These are phyloP conservation scores for Pseudorectes ferrugineus DNA, from an alignment of 2,113 vertebrate genomes.

Conservation along the genomic window DNA sequence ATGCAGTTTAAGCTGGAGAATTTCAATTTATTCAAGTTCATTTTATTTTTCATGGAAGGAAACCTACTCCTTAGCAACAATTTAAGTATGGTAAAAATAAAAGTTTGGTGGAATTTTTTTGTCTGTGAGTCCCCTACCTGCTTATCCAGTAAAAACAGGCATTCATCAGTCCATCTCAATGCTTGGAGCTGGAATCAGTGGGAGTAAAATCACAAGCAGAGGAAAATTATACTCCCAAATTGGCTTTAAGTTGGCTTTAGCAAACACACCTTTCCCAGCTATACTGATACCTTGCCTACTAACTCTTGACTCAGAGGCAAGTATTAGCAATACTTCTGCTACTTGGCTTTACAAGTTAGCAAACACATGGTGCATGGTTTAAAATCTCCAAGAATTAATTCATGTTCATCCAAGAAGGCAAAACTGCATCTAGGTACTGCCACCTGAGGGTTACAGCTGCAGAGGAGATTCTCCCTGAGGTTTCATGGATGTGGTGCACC, in stretches of 20 bases:
- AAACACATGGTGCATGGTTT: not conserved
- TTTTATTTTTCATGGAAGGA: slow-evolving; percentile 47
- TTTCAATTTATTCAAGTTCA: not conserved
- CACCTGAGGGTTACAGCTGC: not conserved
- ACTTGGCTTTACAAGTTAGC: not conserved
- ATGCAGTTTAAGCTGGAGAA: slow-evolving; percentile 20
- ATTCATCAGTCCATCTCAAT: not conserved
- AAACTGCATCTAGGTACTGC: not conserved
- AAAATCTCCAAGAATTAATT: not conserved
- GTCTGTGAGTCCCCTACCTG: not conserved
- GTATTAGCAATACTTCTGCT: not conserved
- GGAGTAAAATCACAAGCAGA: slow-evolving; percentile 1
- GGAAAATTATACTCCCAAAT: not conserved
- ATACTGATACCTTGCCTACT: not conserved
- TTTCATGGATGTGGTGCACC: rapidly evolving
- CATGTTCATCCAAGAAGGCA: not conserved
- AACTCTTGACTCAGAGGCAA: not conserved
- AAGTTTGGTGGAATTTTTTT: not conserved
- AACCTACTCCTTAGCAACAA: slow-evolving; percentile 24
- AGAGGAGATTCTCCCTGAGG: not conserved
- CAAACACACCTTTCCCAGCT: not conserved
- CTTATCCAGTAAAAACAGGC: slow-evolving; percentile 45
- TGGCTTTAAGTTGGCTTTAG: not conserved
- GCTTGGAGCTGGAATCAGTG: not conserved
- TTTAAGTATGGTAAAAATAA: not conserved